Conservation (phyloP, 2,888 invertebrate genomes). For the Trissoscelio sp. region DNA sequence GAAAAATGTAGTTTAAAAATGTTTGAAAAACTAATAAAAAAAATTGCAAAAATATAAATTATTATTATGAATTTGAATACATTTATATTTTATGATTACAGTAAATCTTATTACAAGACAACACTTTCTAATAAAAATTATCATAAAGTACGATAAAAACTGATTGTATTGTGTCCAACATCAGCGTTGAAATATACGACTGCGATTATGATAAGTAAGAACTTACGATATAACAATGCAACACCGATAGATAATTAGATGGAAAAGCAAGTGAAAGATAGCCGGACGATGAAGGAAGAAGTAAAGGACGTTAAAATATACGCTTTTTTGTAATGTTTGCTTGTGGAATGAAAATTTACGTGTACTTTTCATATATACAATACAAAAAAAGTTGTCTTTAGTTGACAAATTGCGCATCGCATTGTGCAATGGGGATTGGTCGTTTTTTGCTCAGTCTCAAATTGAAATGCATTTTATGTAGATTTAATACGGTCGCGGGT, state of each 20-base stretch:
- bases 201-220: conserved; percentile 49
- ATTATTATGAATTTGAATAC: too few relatives aligned
- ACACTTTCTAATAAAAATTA: conserved; percentile 4
- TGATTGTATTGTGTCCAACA: conserved; percentile 17
- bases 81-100: too few relatives aligned
- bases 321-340: conserved; percentile 29
- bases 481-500: conserved; percentile 11
- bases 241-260: conserved; percentile 38
- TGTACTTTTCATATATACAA: neutral
- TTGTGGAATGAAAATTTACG: conserved; percentile 7
- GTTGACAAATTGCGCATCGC: neutral
- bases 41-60: too few relatives aligned
- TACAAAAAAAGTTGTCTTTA: neutral
- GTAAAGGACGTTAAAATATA: conserved; percentile 15
- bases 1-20: too few relatives aligned
- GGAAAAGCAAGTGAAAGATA: conserved; percentile 15
- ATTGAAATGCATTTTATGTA: conserved; percentile 25
- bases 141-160: conserved; percentile 28
- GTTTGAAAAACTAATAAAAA: too few relatives aligned
- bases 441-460: neutral
- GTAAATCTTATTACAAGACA: too few relatives aligned
- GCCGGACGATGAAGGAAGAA: conserved; percentile 9
- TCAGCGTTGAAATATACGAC: conserved; percentile 34
- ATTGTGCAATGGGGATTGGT: conserved; percentile 4
- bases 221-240: conserved; percentile 24